Conservation (phyloP, 2,888 invertebrate species). For the Brassicogethes aeneus region DNA sequence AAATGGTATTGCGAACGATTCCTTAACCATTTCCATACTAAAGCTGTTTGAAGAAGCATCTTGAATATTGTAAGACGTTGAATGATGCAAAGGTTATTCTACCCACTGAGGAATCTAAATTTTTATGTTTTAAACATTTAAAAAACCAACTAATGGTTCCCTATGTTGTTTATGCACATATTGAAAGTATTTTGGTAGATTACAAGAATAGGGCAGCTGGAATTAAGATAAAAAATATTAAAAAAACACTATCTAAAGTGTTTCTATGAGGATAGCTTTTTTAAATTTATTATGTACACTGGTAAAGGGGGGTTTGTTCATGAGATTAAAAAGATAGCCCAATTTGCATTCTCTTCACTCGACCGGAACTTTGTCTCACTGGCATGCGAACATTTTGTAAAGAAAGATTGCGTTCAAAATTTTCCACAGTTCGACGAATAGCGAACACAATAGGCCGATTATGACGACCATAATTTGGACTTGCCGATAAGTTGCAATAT, state of each 20-base stretch:
- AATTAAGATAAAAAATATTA: not conserved
- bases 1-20: too few species aligned
- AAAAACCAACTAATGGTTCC: not conserved
- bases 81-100: not conserved
- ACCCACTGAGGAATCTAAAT: not conserved
- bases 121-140: not conserved
- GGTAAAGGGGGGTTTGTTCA: not conserved
- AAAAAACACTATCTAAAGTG: not conserved
- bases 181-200: not conserved
- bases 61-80: not conserved
- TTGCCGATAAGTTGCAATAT: too few species aligned
- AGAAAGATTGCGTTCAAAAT: too few species aligned
- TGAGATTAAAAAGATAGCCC: not conserved
- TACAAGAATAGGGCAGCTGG: not conserved
- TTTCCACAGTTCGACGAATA: too few species aligned
- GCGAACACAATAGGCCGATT: too few species aligned
- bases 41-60: not conserved
- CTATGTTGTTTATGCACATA: too few species aligned
- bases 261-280: not conserved
- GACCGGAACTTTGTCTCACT: too few species aligned
- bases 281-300: not conserved
- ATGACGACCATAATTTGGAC: too few species aligned
- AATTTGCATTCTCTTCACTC: not conserved
- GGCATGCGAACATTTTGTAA: too few species aligned
- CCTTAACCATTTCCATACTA: not conserved